Base-by-base conservation (phyloP, 2,888 invertebrate genomes). In the Leucoma salicis region DNA sequence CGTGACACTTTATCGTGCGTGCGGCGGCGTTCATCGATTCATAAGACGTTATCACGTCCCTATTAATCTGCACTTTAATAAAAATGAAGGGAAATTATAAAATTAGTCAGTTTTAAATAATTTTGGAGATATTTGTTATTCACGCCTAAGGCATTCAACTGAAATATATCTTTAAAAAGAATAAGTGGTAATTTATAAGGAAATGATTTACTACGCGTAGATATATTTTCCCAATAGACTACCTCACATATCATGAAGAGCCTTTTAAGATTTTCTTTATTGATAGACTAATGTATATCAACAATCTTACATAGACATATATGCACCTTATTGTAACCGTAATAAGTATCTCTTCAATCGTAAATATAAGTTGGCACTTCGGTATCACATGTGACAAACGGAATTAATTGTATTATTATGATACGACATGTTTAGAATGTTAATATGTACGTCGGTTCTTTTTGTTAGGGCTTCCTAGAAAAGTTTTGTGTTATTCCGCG, bases 321-420 rank as follows among this genome's bases (percentile, higher is more conserved):
- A 57, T 54, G 43, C 46, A 37, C 46, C 42, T 49, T 53, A 46
- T 27, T 3, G 1, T 13, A 5, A 29, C 10, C 28, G 10, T 3
- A 35, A 53, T 47, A 56, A 46, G 34, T 35, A 42, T 57, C 49
- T 51, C 28, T 48, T 18, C n/a, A 28, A 10, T 13, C 21, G 66
- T 56, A 69, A 46, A 52, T 37, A 41, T 44, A 64, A 49, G 21
- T 33, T 57, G 31, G 49, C 44, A 31, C 45, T 58, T 49, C 66
- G 45, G 52, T 56, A 78, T 61, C 63, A 54, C 61, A 63, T 61
- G 57, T 61, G 63, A 52, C 63, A 60, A 67, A 77, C 77, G 54
- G 84, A 85, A 83, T 87, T 86, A 86, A 87, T 87, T 84, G 80
- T 84, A 86, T 86, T 86, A 86, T 86, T 84, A 87, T 74, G 29